Evolutionary conservation across 1,140 invertebrate genomes (phyloP).

Genomic region (Drosophila obscura): DNA sequence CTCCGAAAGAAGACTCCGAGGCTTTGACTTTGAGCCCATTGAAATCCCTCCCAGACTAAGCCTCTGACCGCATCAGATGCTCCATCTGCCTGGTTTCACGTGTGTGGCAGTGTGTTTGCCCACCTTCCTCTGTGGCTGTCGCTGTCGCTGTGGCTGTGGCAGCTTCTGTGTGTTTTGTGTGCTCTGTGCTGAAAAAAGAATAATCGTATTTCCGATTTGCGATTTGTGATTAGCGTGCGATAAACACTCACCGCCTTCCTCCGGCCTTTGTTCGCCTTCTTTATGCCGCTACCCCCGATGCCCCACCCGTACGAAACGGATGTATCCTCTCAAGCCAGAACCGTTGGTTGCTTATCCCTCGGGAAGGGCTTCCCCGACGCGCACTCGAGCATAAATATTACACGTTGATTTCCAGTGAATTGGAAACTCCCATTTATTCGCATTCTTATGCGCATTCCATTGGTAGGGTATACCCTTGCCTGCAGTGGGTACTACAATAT

Average conservation of each 20-base stretch:
- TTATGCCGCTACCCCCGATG: conserved; percentile 18
- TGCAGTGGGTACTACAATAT: neutral
- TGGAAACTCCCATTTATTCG: conserved; percentile 60
- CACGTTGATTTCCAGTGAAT: conserved; percentile 69
- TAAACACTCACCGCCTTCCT: conserved; percentile 52
- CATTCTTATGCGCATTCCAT: conserved; percentile 20
- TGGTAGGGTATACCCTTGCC: neutral
- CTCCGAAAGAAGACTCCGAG: neutral
- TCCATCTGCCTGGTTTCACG: conserved; percentile 6
- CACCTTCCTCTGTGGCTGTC: no score
- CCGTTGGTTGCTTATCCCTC: no score
- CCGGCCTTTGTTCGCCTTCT: conserved; percentile 37
- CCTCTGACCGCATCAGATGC: conserved; percentile 25
- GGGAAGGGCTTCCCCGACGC: conserved; percentile 17
- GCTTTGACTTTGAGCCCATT: no score
- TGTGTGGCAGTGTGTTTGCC: conserved; percentile 8
- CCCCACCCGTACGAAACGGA: no score
- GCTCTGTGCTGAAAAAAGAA: conserved; percentile 31
- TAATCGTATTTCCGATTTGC: conserved; percentile 78
- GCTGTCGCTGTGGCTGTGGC: no score
- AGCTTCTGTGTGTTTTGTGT: conserved; percentile 38
- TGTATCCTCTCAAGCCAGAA: no score
- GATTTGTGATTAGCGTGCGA: conserved; percentile 77
- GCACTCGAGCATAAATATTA: conserved; percentile 66
- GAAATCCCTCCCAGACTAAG: neutral